phyloP scores from a whole-genome alignment of 2,797 vertebrate genomes.

The Catharus ustulatus region DNA sequence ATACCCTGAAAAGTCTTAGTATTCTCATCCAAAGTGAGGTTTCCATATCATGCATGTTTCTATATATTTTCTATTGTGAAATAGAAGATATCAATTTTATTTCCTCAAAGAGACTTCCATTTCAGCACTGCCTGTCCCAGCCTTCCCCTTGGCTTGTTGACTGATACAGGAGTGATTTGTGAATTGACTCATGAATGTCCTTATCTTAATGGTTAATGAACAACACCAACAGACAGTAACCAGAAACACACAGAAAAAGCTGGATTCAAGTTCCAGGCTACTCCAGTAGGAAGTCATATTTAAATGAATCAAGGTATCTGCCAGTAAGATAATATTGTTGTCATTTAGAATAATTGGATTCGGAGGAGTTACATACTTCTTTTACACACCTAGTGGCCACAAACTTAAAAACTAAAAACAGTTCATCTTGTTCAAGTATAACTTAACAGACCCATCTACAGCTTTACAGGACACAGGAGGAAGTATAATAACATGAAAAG shows the following conservation, averaged over 20 bases:
- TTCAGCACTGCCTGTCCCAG: background rate
- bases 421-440: background rate
- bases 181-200: background rate
- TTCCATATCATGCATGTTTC: background rate
- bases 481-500: background rate
- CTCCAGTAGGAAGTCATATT: background rate
- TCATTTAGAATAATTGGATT: background rate
- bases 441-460: background rate
- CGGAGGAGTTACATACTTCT: background rate
- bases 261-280: background rate
- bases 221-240: background rate
- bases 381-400: background rate
- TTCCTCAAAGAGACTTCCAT: background rate
- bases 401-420: background rate
- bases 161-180: background rate
- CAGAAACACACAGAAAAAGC: background rate
- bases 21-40: background rate
- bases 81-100: background rate
- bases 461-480: background rate
- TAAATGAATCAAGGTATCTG: background rate
- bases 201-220: background rate
- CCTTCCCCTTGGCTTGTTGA: background rate
- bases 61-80: background rate
- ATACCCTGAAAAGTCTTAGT: background rate
- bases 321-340: background rate